phyloP scores from a whole-genome alignment of 2,888 invertebrate species.

The Galerucella nymphaeae region DNA sequence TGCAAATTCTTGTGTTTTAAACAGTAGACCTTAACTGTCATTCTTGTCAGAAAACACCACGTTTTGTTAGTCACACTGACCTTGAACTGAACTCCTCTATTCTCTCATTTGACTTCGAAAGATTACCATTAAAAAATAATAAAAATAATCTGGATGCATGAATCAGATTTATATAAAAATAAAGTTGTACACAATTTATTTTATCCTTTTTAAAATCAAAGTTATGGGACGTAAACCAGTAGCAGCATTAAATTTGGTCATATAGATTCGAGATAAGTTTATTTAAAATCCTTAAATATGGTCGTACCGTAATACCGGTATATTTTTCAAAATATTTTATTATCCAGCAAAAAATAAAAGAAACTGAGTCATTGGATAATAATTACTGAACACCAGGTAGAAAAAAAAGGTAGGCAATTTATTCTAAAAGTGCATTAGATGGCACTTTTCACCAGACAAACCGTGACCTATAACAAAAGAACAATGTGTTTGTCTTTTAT shows the following conservation, averaged over 20 bases:
- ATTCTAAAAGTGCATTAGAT: constrained; percentile 3
- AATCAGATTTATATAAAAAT: constrained; percentile 57
- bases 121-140: constrained; percentile 23
- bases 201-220: constrained; percentile 60
- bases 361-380: background rate
- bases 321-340: background rate
- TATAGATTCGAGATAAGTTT: constrained; percentile 55
- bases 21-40: too few species aligned
- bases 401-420: constrained; percentile 1
- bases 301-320: too few species aligned
- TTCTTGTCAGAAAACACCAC: too few species aligned
- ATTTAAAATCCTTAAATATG: constrained; percentile 32
- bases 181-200: constrained; percentile 59
- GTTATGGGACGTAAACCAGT: constrained; percentile 60
- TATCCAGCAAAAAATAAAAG: background rate
- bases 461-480: constrained; percentile 6
- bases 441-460: background rate
- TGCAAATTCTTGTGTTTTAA: too few species aligned
- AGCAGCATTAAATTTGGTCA: constrained; percentile 54
- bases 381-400: background rate
- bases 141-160: constrained; percentile 43
- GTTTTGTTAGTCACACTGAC: too few species aligned
- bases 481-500: background rate
- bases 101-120: too few species aligned
- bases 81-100: too few species aligned